Conservation (phyloP, 2,113 vertebrate species). For the Spilogale gracilis region DNA sequence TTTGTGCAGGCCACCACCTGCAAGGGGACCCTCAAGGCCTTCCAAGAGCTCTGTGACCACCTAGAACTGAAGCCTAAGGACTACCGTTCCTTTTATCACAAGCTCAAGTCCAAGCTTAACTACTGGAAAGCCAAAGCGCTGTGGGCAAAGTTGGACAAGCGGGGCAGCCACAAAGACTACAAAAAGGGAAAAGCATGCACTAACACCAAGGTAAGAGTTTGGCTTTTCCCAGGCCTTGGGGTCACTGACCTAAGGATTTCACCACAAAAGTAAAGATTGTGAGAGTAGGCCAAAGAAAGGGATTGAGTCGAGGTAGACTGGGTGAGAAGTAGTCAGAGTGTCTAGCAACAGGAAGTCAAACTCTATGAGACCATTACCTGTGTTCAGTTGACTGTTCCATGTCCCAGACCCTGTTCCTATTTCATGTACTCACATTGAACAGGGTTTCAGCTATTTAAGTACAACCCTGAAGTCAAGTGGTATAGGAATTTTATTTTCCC, state of each 20-base stretch:
- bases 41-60: slow-evolving; percentile 97
- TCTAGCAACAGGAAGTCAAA: not conserved
- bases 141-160: slow-evolving; percentile 98
- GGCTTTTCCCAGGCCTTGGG: not conserved
- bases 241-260: not conserved
- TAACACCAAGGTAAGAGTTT: slow-evolving; percentile 93
- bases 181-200: slow-evolving; percentile 97
- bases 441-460: not conserved
- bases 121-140: slow-evolving; percentile 99
- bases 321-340: not conserved
- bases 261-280: not conserved
- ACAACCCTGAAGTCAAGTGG: not conserved
- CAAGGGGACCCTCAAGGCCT: slow-evolving; percentile 97
- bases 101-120: slow-evolving; percentile 98
- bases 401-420: not conserved
- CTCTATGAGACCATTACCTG: not conserved
- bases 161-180: slow-evolving; percentile 97
- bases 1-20: slow-evolving; percentile 98
- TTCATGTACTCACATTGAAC: not conserved
- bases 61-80: slow-evolving; percentile 95
- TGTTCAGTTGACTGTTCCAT: not conserved
- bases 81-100: slow-evolving; percentile 97
- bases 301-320: not conserved
- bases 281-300: not conserved
- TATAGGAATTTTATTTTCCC: not conserved